Evolutionary conservation across 2,888 invertebrate genomes (phyloP), one percentile per base, ranked within the genome.

Genomic region (Spisula solida): DNA sequence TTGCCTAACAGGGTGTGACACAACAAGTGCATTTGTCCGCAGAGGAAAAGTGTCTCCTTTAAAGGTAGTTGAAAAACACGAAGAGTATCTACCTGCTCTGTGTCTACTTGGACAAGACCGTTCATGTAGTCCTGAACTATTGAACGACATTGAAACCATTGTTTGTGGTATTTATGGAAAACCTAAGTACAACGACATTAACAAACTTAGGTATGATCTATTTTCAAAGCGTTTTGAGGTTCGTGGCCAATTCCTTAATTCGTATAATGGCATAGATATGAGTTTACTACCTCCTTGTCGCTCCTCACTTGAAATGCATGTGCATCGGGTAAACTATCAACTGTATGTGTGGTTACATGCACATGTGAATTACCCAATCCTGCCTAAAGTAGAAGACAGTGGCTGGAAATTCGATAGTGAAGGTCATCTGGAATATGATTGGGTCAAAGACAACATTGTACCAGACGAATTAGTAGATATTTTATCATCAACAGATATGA

Each of bases 1-100:
- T 84, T 41, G 80, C 18, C 81, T 91, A 0, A 87, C 90, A 1
- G 90, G 92, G 0, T 91, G 91, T 85, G 91, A 91, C 47, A 91
- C 89, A n/a, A 84, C 86, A 0, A 88, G 92, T 55, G 86, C 89
- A 0, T 92, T 92, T 80, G 91, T 92, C 0, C n/a, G 89, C 0
- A 81, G 55, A 81, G 91, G 87, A 0, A 92, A 92, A 51, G 29
- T 88, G 12, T 25, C 31, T 0, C 81, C 89, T 0, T 8, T 90
- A 18, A 92, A 90, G 56, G 0, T 60, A 0, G 14, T 90, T 14
- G 48, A 83, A 16, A 60, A 83, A 47, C 16, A 83, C 47, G 4
- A 10, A 47, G 83, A 85, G 2, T 75, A 78, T 51, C 16, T 48
- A n/a, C 25, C 41, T 0, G 20, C 25, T 20, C n/a, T 81, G 18